Evolutionary conservation across 1,140 invertebrate species (phyloP).

Genomic region (Aethina tumida): DNA sequence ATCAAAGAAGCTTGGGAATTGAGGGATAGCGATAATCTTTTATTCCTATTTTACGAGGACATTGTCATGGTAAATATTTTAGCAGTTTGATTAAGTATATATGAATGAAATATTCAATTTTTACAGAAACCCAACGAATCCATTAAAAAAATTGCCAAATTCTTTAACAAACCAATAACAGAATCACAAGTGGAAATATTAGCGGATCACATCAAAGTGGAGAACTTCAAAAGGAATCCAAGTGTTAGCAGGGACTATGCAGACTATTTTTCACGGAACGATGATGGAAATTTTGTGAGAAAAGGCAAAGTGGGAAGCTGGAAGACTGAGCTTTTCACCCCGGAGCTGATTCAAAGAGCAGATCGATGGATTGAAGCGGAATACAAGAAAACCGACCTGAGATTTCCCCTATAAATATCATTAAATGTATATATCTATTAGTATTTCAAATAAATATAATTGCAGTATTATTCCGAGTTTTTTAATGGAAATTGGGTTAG

Average conservation of each 20-base stretch:
- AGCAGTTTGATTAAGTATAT: too few species aligned
- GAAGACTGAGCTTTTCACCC: slow-evolving; percentile 51
- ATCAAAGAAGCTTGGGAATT: slow-evolving; percentile 58
- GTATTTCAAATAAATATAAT: too few species aligned
- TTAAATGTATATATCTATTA: too few species aligned
- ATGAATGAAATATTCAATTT: slow-evolving; percentile 18
- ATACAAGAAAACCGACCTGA: slow-evolving; percentile 43
- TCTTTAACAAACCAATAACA: slow-evolving; percentile 45
- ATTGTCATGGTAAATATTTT: slow-evolving; percentile 34
- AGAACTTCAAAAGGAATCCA: slow-evolving; percentile 61
- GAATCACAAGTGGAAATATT: slow-evolving; percentile 43
- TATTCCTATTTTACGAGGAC: slow-evolving; percentile 73
- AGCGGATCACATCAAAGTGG: slow-evolving; percentile 52
- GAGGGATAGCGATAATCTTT: slow-evolving; percentile 52
- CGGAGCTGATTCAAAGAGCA: slow-evolving; percentile 45
- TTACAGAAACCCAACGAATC: slow-evolving; percentile 43
- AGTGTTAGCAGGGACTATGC: slow-evolving; percentile 57
- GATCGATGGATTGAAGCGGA: slow-evolving; percentile 54
- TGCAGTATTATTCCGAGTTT: too few species aligned
- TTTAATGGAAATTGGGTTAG: too few species aligned
- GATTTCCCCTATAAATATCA: too few species aligned
- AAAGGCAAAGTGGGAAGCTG: slow-evolving; percentile 53
- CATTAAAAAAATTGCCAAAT: slow-evolving; percentile 44
- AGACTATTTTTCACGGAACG: slow-evolving; percentile 44
- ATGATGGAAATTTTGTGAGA: slow-evolving; percentile 45